phyloP scores from a whole-genome alignment of 2,888 invertebrate genomes.

The Gnatocerus cornutus region DNA sequence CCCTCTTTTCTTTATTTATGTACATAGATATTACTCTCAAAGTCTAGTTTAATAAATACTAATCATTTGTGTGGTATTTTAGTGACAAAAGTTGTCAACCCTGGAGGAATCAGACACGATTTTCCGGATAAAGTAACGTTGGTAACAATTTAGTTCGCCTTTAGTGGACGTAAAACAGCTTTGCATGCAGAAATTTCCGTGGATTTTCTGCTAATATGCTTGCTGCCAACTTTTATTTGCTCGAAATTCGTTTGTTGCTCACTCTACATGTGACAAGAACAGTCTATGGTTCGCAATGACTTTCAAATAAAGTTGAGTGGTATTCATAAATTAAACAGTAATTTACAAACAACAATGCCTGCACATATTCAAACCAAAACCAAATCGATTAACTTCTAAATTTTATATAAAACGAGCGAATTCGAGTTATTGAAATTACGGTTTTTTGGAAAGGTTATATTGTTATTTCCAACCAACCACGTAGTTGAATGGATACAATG shows the following conservation, averaged over 20 bases:
- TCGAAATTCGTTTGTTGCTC: slow-evolving; percentile 11
- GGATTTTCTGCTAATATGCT: background rate
- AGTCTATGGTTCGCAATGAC: slow-evolving; percentile 22
- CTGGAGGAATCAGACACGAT: no score
- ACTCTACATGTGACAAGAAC: slow-evolving; percentile 23
- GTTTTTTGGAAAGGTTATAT: slow-evolving; percentile 1
- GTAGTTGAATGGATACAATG: background rate
- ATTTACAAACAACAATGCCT: slow-evolving; percentile 26
- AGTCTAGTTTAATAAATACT: background rate
- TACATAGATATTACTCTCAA: background rate
- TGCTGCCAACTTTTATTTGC: slow-evolving; percentile 7
- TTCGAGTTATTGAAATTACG: background rate
- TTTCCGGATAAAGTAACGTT: background rate
- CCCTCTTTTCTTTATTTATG: no score
- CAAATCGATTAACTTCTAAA: slow-evolving; percentile 8
- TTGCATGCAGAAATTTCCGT: background rate
- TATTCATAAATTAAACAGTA: slow-evolving; percentile 25
- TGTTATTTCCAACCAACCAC: background rate
- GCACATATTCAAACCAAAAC: slow-evolving; percentile 8
- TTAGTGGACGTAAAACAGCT: background rate
- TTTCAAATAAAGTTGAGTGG: slow-evolving; percentile 23
- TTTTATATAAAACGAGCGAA: background rate
- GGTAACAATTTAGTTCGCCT: background rate
- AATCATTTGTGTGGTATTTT: no score
- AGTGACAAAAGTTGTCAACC: no score